Base-by-base conservation (phyloP, 2,888 invertebrate species). In the Eledona agricola region DNA sequence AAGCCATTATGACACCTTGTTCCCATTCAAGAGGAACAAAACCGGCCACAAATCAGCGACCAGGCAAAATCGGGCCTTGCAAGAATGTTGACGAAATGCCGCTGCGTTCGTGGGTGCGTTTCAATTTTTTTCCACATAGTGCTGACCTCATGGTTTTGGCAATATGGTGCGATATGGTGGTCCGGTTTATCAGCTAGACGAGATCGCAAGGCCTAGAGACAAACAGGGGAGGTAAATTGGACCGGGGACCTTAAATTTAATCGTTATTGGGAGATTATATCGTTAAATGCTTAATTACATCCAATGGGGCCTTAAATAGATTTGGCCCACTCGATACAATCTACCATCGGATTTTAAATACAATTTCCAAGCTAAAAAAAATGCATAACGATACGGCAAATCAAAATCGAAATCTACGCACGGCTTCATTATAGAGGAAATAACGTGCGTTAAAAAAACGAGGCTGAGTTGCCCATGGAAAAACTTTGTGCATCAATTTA, bases 241-340 rank as follows among this genome's bases (percentile, higher is more conserved):
- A 63, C 58, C 42, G 46, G 68, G 68, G 69, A 70, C 66, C 69
- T 67, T 62, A 66, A 72, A 70, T 72, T 67, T 63, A 66, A 25
- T 64, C 65, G 62, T 67, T 65, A 60, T 63, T 61, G 62, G 62
- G 58, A 66, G 72, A 72, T 72, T 59, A 64, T 72, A 72, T 72
- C 72, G 58, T 58, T 59, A 66, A 66, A 69, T 65, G 65, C 67
- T 69, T 72, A 72, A 72, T 72, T 71, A 67, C 67, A 62, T 62
- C 67, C 60, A 65, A 64, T 65, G 58, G 64, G 60, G 37, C 60
- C 59, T 62, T 65, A 66, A 67, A 23, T 23, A 12, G 38, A n/a
- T n/a, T n/a, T n/a, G n/a, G n/a, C n/a, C n/a, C n/a, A n/a, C n/a
- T n/a, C n/a, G n/a, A n/a, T n/a, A n/a, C n/a, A n/a, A n/a, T n/a